These are phyloP conservation scores for Stictocephala bisonia DNA, from an alignment of 2,888 invertebrate species.

Conservation along the genomic window DNA sequence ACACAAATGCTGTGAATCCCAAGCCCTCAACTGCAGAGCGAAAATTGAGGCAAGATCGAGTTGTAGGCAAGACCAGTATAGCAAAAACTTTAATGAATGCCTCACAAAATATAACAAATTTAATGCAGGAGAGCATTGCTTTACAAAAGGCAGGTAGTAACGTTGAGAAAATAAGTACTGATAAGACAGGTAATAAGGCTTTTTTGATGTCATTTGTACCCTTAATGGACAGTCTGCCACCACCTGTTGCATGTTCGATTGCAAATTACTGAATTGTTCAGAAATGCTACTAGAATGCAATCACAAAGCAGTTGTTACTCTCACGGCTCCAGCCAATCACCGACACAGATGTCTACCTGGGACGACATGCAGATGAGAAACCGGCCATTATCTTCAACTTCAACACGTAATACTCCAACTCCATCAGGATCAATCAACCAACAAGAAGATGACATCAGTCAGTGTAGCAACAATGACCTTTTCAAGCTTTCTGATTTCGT, in stretches of 20 bases:
- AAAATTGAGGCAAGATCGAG: conserved; percentile 3
- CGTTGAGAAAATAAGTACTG: background rate
- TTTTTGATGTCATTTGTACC: conserved; percentile 32
- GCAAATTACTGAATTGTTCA: conserved; percentile 2
- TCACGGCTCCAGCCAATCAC: no score
- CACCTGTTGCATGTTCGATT: background rate
- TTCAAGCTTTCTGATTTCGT: no score
- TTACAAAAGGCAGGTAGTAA: conserved; percentile 5
- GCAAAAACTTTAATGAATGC: background rate
- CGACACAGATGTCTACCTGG: no score
- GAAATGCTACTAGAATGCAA: background rate
- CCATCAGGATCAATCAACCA: no score
- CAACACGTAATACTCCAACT: no score
- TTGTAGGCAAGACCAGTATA: conserved; percentile 1
- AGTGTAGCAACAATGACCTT: no score
- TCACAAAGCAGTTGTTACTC: background rate
- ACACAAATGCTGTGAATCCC: background rate
- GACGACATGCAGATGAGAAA: no score
- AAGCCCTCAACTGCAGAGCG: background rate
- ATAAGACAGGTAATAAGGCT: conserved; percentile 23
- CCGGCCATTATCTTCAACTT: no score
- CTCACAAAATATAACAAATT: conserved; percentile 18
- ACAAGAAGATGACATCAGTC: no score
- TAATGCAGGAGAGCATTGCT: conserved; percentile 12
- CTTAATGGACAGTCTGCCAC: conserved; percentile 28